These are phyloP conservation scores for Progne subis DNA, from an alignment of 2,113 vertebrate genomes.

Conservation along the genomic window DNA sequence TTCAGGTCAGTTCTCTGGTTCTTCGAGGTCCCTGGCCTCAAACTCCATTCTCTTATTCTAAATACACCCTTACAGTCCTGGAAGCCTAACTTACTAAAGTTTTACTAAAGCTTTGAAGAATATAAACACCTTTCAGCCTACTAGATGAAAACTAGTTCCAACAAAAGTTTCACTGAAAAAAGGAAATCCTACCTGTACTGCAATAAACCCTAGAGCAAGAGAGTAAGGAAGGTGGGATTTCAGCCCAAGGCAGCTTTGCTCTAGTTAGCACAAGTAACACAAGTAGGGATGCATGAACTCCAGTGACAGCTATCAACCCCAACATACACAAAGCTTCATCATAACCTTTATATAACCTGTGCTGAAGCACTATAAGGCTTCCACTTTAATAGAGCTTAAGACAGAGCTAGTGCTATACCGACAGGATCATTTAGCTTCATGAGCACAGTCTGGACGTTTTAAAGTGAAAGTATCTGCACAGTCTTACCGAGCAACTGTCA, in stretches of 20 bases:
- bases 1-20: background rate
- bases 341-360: background rate
- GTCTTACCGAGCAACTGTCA: conserved; percentile 90
- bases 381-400: background rate
- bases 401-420: background rate
- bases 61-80: background rate
- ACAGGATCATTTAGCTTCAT: background rate
- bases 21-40: background rate
- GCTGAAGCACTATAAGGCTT: background rate
- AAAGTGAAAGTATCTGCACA: background rate
- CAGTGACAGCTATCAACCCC: background rate
- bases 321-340: background rate
- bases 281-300: background rate
- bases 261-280: background rate
- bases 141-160: background rate
- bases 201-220: background rate
- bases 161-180: background rate
- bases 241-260: background rate
- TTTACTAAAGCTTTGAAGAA: background rate
- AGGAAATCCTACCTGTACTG: background rate
- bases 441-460: background rate
- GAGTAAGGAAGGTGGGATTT: background rate
- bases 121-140: background rate
- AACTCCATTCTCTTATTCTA: background rate
- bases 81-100: background rate